A percentile compares a stretch with the other conserved stretches of the same genome.
Conservation (phyloP, 2,113 vertebrate species). For the Aphelocoma coerulescens region DNA sequence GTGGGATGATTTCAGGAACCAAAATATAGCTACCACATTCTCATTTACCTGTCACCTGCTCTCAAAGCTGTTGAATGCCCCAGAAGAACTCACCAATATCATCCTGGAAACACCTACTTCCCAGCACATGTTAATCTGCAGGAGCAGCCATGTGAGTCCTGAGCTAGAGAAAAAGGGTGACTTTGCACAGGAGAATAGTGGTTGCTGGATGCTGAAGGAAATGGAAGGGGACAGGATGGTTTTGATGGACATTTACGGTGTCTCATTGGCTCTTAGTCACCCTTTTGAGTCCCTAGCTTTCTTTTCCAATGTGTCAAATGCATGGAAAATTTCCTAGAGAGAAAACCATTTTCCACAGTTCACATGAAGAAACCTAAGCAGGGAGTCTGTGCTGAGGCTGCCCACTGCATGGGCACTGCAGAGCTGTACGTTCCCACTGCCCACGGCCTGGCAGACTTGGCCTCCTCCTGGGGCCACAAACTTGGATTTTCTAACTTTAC, state of each 20-base stretch:
- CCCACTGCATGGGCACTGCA: rapidly evolving
- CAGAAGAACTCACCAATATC: neutral
- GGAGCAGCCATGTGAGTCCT: neutral
- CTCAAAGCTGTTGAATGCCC: neutral
- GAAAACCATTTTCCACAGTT: neutral
- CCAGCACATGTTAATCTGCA: rapidly evolving
- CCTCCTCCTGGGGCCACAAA: neutral
- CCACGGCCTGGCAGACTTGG: rapidly evolving
- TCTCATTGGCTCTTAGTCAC: neutral
- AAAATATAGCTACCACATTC: neutral
- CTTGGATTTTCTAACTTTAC: neutral
- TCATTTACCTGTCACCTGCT: neutral
- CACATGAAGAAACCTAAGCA: neutral
- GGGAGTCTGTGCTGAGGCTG: neutral
- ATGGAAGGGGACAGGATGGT: neutral
- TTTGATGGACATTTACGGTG: neutral
- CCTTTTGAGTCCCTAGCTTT: neutral
- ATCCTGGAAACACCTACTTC: neutral
- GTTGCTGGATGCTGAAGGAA: neutral
- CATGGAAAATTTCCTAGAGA: neutral
- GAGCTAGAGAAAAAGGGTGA: neutral
- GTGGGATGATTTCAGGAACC: neutral
- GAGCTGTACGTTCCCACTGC: neutral
- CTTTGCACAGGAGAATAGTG: neutral
- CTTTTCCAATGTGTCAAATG: neutral